Evolutionary conservation across 2,888 invertebrate species (phyloP), one percentile per base, ranked within the genome.

Genomic region (Tenthredo mesomela): DNA sequence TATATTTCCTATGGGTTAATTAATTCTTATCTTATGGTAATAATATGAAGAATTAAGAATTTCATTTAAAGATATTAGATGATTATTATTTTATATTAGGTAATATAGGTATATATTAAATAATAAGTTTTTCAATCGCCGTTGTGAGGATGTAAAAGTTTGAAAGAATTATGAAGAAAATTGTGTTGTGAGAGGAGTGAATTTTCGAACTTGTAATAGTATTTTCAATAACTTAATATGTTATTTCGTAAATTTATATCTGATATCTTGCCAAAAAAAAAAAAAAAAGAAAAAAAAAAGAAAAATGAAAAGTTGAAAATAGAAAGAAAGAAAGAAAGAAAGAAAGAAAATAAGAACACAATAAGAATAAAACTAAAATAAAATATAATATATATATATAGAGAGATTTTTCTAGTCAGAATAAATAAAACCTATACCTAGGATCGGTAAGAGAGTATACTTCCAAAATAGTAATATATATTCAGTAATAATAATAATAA

Each of bases 221-320:
- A 84, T 58, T 75, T 54, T 10, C 6, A 40, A 25, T 40, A 77
- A 84, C 33, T 43, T 21, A 25, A 58, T 61, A 88, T 88, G 89
- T 89, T 90, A 88, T 92, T 92, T 92, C 90, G 84, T 92, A 91
- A 90, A 91, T 92, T 92, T 92, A 89, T 91, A 92, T 90, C 87
- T 86, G 88, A 90, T 87, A 88, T 89, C 89, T 90, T 91, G 91
- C 90, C 91, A 90, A 90, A 91, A 88, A 88, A 87, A 87, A 91
- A 88, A n/a, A n/a, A 70, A 18, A 71, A 37, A 33, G n/a, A 1
- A 37, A 37, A 73, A 73, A 21, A 15, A 37, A 43, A 33, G 3
- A 25, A 7, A 87, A 91, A 88, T 88, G 87, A 87, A 54, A 77
- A 86, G 86, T 85, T 33, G 4, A 33, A 33, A 33, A n/a, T 25